Evolutionary conservation across 2,797 vertebrate species (phyloP).

Genomic region (Bovichtus diacanthus): DNA sequence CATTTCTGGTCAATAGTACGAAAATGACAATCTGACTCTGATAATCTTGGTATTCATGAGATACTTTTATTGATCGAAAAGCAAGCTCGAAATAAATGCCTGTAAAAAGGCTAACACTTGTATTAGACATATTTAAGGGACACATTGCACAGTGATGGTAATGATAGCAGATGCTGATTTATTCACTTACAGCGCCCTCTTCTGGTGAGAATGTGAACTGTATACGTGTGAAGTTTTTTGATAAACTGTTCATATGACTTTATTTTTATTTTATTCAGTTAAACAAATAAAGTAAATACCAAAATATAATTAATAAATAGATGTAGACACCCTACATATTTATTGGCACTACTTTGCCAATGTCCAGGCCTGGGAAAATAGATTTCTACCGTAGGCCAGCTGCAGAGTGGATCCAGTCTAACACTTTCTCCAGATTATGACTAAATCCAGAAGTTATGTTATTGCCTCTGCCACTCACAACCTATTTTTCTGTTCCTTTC

Average conservation of each 20-base stretch:
- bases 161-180: not conserved
- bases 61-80: not conserved
- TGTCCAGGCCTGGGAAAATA: rapidly evolving
- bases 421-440: conserved; percentile 47
- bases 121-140: no score
- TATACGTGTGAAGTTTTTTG: not conserved
- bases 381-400: not conserved
- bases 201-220: conserved; percentile 5
- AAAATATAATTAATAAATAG: not conserved
- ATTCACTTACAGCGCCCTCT: conserved; percentile 31
- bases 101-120: not conserved
- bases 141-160: not conserved
- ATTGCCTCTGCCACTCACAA: conserved; percentile 58
- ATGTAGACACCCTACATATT: not conserved
- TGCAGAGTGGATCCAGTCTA: not conserved
- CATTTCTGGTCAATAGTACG: not conserved
- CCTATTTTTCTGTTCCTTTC: conserved; percentile 62
- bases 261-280: rapidly evolving
- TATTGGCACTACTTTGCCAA: not conserved
- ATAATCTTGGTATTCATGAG: not conserved
- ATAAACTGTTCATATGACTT: not conserved
- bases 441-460: conserved; percentile 53
- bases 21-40: not conserved
- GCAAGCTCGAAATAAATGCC: not conserved
- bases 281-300: not conserved